Evolutionary conservation across 2,797 vertebrate genomes (phyloP).

Genomic region (Gymnoscopelus microlampas): DNA sequence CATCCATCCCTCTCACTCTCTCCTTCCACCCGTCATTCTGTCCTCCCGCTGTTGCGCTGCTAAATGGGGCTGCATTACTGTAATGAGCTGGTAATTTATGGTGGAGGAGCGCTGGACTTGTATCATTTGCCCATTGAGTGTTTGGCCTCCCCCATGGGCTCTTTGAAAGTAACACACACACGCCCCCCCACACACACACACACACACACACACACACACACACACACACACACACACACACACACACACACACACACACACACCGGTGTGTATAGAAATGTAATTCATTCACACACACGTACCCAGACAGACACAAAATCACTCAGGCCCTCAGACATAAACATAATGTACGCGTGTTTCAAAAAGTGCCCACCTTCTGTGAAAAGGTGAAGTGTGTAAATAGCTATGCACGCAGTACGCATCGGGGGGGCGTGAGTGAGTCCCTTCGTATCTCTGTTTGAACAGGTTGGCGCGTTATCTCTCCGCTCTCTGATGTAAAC

Average conservation of each 20-base stretch:
- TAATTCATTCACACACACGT: not conserved
- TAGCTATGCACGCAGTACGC: too few relatives aligned
- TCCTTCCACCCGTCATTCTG: not conserved
- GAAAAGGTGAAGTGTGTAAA: slow-evolving; percentile 2
- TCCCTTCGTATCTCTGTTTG: too few relatives aligned
- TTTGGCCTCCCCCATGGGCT: slow-evolving; percentile 52
- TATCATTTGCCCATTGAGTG: slow-evolving; percentile 69
- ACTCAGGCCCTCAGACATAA: not conserved
- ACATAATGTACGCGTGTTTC: not conserved
- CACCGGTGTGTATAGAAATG: too few relatives aligned
- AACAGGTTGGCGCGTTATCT: too few relatives aligned
- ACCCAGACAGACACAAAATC: not conserved
- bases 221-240: slow-evolving; percentile 1
- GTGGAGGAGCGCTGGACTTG: slow-evolving; percentile 68
- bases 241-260: not conserved
- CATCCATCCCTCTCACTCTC: slow-evolving; percentile 21
- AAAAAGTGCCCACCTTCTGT: slow-evolving; percentile 7
- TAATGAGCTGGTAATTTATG: slow-evolving; percentile 79
- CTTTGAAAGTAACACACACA: slow-evolving; percentile 28
- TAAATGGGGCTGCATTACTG: slow-evolving; percentile 75
- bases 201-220: slow-evolving; percentile 21
- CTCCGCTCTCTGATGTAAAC: too few relatives aligned
- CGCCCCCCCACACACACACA: slow-evolving; percentile 23
- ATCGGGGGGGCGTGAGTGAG: too few relatives aligned
- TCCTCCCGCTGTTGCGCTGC: slow-evolving; percentile 30